Evolutionary conservation across 2,888 invertebrate species (phyloP), one percentile per base, ranked within the genome.

Genomic region (Conus canariensis): DNA sequence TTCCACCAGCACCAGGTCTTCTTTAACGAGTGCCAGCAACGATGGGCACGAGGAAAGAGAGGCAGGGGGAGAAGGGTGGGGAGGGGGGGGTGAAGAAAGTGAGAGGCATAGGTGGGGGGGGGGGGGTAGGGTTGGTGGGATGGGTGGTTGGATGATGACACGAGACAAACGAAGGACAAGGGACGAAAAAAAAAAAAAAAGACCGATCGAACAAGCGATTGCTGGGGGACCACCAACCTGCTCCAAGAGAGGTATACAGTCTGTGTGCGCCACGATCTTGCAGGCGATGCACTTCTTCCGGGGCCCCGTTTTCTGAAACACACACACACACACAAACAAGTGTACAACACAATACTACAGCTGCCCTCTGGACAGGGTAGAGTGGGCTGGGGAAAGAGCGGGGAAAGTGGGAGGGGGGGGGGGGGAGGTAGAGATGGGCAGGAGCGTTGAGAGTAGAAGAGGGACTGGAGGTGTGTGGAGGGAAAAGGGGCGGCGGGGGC

Each of bases 271-370:
- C 93, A 99, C 97, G 94, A 99, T 98, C 96, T 98, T 98, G 97
- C 99, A 99, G 70, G 98, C 98, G 16, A 98, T 98, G 96, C 99
- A 99, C 96, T 98, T 99, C 97, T 98, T 97, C 90, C 99, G 97
- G 88, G 98, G 97, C 80, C 99, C 99, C 96, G 98, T 98, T 85
- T 85, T 85, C 85, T 85, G 85, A 91, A 90, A n/a, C 58, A 85
- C 60, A 59, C 85, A 85, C 6, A 22, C 6, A 85, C 25, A 59
- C 12, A 19, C n/a, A 59, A 25, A 58, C 59, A 60, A 6, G 9
- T 10, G n/a, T 9, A 85, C n/a, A 85, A 58, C 19, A 22, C 19
- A 22, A 58, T 80, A 19, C 19, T 83, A 14, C 83, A 45, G 8
- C 58, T 58, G 16, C 64, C 16, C 3, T 7, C 12, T 45, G 45